Conservation (phyloP, 2,113 vertebrate genomes). For the Prunella himalayana region DNA sequence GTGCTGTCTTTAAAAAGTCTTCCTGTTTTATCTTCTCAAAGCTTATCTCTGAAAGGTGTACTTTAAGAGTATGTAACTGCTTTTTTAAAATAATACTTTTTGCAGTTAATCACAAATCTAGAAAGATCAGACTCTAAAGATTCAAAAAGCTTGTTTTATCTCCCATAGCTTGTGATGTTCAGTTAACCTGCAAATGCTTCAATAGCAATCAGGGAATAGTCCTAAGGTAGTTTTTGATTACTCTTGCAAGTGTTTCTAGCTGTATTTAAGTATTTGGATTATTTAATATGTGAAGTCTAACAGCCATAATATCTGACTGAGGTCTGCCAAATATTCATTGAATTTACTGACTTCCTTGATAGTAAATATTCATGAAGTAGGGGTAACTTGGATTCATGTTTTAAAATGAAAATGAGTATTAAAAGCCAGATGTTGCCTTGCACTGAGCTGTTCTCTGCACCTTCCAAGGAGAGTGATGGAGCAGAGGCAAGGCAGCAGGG, state of each 20-base stretch:
- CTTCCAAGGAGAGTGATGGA: rapidly evolving
- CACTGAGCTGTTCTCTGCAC: neutral
- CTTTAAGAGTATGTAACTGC: neutral
- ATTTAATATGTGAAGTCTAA: neutral
- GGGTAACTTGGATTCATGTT: neutral
- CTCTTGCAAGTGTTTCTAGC: neutral
- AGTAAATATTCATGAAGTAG: neutral
- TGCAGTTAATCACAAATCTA: neutral
- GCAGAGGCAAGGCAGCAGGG: neutral
- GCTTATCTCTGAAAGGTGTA: neutral
- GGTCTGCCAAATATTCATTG: neutral
- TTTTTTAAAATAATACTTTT: neutral
- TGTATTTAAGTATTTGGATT: neutral
- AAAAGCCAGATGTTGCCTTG: neutral
- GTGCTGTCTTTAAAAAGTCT: neutral
- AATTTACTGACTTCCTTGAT: neutral
- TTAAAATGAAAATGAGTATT: neutral
- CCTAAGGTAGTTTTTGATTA: neutral
- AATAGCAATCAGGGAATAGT: neutral
- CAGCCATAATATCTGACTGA: neutral
- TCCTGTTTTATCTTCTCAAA: neutral
- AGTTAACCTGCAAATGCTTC: neutral
- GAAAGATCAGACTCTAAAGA: neutral
- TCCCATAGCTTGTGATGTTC: neutral
- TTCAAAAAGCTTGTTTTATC: neutral